phyloP scores from a whole-genome alignment of 30 jellyfish, hydroid and myxozoan species.

The Chironex yamaguchii region DNA sequence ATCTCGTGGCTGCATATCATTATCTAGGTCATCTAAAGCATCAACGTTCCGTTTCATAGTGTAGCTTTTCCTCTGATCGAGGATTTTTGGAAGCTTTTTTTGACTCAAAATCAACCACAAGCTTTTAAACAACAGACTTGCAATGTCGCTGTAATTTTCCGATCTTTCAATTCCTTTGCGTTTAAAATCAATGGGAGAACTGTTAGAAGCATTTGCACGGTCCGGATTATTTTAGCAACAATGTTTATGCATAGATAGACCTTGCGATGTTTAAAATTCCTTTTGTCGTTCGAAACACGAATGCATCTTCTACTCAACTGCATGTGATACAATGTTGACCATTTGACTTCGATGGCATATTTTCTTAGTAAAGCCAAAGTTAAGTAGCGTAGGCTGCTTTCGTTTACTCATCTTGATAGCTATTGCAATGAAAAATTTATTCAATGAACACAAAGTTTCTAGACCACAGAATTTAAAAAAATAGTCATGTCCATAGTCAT shows the following conservation, averaged over 20 bases:
- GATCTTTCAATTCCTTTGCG: too few species aligned
- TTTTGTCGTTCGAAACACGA: slow-evolving; percentile 1
- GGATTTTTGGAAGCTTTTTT: slow-evolving; percentile 20
- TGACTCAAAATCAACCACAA: too few species aligned
- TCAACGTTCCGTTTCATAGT: slow-evolving; percentile 27
- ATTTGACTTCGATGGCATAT: slow-evolving; percentile 30
- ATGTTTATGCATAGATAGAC: slow-evolving; percentile 30
- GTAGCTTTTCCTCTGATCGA: slow-evolving; percentile 49
- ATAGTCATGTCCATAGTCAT: too few species aligned
- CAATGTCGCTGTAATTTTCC: too few species aligned
- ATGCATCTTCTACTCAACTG: neutral
- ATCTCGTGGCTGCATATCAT: slow-evolving; percentile 15
- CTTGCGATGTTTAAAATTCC: slow-evolving; percentile 25
- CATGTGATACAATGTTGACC: slow-evolving; percentile 22
- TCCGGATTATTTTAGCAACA: slow-evolving; percentile 2
- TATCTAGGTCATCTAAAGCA: slow-evolving; percentile 19
- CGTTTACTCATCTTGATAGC: too few species aligned
- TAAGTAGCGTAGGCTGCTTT: slow-evolving; percentile 19
- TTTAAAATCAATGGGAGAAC: too few species aligned
- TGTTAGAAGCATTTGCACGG: too few species aligned
- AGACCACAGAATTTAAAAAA: too few species aligned
- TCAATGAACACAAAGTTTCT: too few species aligned
- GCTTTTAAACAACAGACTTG: too few species aligned
- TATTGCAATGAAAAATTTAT: too few species aligned
- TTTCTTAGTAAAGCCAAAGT: slow-evolving; percentile 43